Evolutionary conservation across 2,888 invertebrate genomes (phyloP), one percentile per base, ranked within the genome.

Genomic region (Erebia aethiops): DNA sequence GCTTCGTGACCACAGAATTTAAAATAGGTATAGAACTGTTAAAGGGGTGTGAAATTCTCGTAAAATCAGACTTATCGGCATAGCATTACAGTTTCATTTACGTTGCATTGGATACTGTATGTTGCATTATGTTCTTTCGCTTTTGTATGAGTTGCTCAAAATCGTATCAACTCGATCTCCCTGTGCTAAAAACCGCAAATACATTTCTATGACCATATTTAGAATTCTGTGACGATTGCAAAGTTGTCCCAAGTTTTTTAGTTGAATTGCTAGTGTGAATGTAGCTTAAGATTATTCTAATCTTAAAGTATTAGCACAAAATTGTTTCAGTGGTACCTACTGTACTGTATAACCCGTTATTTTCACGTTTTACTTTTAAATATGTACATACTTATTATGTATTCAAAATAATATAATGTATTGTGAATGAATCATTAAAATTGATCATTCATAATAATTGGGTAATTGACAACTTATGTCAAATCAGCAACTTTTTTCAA

Each of bases 251-350:
- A 52, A 52, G 18, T 26, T 46, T 46, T 10, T 56, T 18, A 16
- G 51, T 35, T n/a, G 10, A 26, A 10, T 52, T 41, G n/a, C 16
- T 10, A 26, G 51, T 63, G 63, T 63, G 62, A 14, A 63, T 52
- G 54, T 85, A 82, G 78, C 82, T 81, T 82, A 80, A 80, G 46
- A 46, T 46, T 46, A 81, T 80, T 80, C 80, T 80, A 76, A 76
- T 77, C 83, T 74, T 68, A 67, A 75, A 82, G 79, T 81, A 77
- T 80, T 81, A 80, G 83, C 90, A 89, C 89, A 91, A 89, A 89
- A 58, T 57, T 67, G 13, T 56, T 26, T 67, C 21, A 1, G 46
- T 61, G 61, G 61, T 67, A 26, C 1, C n/a, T 49, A 49, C 0
- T 14, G 52, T 52, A 52, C 14, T 26, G 11, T 58, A 35, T 10